A percentile compares a stretch with the other conserved stretches of the same genome.
These are phyloP conservation scores for Atta texana DNA, from an alignment of 1,140 invertebrate genomes.

Conservation along the genomic window DNA sequence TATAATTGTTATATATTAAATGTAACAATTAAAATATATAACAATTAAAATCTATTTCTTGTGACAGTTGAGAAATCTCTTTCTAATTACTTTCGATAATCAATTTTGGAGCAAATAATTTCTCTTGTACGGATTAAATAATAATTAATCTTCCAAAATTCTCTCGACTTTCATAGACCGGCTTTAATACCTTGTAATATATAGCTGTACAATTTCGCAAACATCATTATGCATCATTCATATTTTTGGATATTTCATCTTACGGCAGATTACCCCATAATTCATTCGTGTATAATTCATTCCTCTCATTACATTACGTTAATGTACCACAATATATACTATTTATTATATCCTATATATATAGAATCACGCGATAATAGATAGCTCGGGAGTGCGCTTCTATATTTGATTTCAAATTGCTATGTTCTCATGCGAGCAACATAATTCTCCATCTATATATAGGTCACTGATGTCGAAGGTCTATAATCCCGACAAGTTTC, in stretches of 20 bases:
- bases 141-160: background rate
- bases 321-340: background rate
- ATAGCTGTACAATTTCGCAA: background rate
- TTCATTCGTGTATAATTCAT: background rate
- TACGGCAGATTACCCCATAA: constrained; percentile 13
- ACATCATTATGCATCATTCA: background rate
- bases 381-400: constrained; percentile 16
- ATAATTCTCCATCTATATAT: constrained; percentile 53
- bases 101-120: background rate
- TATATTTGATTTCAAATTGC: constrained; percentile 74
- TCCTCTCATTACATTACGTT: background rate
- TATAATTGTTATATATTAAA: background rate
- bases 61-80: background rate
- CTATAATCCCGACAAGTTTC: constrained; percentile 63
- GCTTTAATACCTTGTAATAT: background rate
- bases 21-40: background rate
- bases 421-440: constrained; percentile 63
- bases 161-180: background rate
- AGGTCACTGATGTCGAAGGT: constrained; percentile 23
- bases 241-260: constrained; percentile 18
- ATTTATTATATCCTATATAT: constrained; percentile 29
- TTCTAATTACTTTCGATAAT: background rate
- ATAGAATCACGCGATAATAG: background rate
- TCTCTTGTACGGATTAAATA: background rate
- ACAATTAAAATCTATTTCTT: background rate